These are phyloP conservation scores for Monodelphis domestica DNA, from an alignment of 2,797 vertebrate species.

Conservation along the genomic window DNA sequence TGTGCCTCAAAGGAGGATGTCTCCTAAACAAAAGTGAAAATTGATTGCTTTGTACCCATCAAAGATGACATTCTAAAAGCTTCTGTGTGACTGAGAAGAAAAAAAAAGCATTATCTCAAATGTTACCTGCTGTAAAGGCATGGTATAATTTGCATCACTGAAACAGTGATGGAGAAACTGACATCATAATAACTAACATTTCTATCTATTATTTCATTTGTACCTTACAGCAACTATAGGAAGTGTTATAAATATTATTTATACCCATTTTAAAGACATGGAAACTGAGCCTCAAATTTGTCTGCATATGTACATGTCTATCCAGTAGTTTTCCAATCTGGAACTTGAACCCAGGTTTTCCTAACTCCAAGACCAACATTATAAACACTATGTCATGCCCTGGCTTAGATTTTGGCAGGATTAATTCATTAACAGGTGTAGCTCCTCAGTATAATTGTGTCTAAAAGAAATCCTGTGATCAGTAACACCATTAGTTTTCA, in stretches of 20 bases:
- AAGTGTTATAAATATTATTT: background rate
- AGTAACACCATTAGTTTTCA: background rate
- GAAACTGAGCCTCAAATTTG: background rate
- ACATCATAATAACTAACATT: background rate
- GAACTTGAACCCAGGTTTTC: background rate
- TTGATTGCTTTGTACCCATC: background rate
- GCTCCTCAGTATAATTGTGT: constrained; percentile 72
- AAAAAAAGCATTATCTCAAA: background rate
- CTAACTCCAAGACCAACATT: background rate
- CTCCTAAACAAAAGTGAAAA: constrained; percentile 30
- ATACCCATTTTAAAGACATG: background rate
- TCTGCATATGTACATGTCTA: background rate
- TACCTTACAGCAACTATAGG: background rate
- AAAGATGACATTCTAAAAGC: constrained; percentile 6
- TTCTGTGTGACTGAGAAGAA: background rate
- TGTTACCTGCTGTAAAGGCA: background rate
- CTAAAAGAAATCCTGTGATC: constrained; percentile 52
- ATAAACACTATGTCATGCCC: background rate
- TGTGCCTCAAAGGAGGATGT: background rate
- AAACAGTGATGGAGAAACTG: background rate
- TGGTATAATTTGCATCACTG: background rate
- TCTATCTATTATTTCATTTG: background rate
- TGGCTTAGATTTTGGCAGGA: background rate
- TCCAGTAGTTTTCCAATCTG: background rate
- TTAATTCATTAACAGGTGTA: background rate